Evolutionary conservation across 2,113 vertebrate species (phyloP).

Genomic region (Neopipo cinnamomea): DNA sequence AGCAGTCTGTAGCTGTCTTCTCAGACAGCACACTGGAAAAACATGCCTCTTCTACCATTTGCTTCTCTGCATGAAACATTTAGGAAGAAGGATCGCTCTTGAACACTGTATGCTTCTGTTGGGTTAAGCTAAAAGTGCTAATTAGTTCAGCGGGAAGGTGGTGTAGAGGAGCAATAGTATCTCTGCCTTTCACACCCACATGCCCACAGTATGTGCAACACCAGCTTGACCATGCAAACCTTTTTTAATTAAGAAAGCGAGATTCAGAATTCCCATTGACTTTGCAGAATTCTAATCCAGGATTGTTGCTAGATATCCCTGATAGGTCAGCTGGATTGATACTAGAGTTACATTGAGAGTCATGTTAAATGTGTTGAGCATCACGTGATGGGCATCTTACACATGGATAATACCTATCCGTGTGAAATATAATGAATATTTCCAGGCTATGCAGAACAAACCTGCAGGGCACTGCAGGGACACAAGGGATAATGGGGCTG

Average conservation of each 20-base stretch:
- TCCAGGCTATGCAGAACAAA: not conserved
- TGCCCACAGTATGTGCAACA: not conserved
- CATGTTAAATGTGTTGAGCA: rapidly evolving
- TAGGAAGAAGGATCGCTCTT: not conserved
- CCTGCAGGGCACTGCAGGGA: not conserved
- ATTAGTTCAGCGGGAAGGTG: not conserved
- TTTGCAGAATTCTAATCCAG: not conserved
- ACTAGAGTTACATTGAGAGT: not conserved
- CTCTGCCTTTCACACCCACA: not conserved
- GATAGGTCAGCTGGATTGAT: not conserved
- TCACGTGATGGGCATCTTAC: not conserved
- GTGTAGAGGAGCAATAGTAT: not conserved
- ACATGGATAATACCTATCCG: rapidly evolving
- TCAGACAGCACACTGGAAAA: not conserved
- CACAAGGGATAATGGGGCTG: not conserved
- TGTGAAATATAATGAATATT: not conserved
- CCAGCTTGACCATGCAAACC: not conserved
- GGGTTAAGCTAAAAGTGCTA: not conserved
- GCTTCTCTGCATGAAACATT: not conserved
- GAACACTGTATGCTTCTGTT: not conserved
- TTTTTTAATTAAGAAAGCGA: not conserved
- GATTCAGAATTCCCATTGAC: not conserved
- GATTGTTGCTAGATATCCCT: not conserved
- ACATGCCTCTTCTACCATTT: not conserved
- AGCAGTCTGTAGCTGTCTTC: not conserved